These are phyloP conservation scores for Thyatira batis DNA, from an alignment of 2,888 invertebrate species.

Conservation along the genomic window DNA sequence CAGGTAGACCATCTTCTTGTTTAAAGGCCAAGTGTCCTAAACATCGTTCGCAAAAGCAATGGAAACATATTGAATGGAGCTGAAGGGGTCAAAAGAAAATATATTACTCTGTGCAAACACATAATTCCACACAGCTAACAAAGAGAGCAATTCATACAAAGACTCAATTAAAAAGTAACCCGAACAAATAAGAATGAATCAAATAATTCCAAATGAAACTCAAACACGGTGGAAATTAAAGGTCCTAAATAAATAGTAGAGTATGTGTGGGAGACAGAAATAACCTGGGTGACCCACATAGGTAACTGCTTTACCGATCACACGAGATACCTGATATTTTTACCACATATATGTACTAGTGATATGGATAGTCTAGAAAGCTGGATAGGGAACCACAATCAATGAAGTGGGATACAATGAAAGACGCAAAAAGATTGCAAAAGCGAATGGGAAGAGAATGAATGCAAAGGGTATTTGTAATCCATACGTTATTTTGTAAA, in stretches of 20 bases:
- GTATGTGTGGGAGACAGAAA: constrained; percentile 3
- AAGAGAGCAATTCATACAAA: not conserved
- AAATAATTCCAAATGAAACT: not conserved
- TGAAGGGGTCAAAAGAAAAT: not conserved
- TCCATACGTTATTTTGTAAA: too few species aligned
- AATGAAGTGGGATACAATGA: too few species aligned
- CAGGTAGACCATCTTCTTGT: too few species aligned
- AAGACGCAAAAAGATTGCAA: too few species aligned
- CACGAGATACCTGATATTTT: not conserved
- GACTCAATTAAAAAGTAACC: not conserved
- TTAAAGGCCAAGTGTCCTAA: too few species aligned
- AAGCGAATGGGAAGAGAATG: too few species aligned
- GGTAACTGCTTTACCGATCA: constrained; percentile 5
- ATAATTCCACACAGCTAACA: not conserved
- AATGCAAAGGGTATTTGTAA: too few species aligned
- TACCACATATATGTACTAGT: not conserved
- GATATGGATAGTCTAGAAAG: too few species aligned
- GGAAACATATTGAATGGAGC: too few species aligned
- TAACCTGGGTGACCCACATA: constrained; percentile 22
- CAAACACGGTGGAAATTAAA: not conserved
- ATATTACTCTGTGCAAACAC: too few species aligned
- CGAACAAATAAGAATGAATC: not conserved
- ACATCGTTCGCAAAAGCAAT: too few species aligned
- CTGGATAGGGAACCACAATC: too few species aligned
- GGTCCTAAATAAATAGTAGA: constrained; percentile 1